Conservation (phyloP, 2,797 vertebrate species). For the Pelodytes ibericus region DNA sequence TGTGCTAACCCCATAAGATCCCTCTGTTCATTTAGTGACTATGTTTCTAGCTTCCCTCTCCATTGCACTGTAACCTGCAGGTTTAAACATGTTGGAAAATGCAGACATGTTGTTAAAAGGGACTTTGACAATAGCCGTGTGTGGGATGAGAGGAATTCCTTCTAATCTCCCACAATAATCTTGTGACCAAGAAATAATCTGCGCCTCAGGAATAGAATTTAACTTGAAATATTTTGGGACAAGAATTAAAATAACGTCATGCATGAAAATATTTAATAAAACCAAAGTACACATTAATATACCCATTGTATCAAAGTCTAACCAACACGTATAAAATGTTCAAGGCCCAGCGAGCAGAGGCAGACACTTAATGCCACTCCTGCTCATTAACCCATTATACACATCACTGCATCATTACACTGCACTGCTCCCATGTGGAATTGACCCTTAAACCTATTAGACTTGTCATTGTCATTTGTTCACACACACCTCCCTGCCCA, state of each 20-base stretch:
- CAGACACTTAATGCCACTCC: not conserved
- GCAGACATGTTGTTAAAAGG: slow-evolving; percentile 28
- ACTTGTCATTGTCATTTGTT: slow-evolving; percentile 17
- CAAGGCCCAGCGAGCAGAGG: not conserved
- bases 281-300: not conserved
- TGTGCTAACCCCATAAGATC: too few relatives aligned
- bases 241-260: not conserved
- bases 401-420: slow-evolving; percentile 11
- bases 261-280: not conserved
- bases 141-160: slow-evolving; percentile 22
- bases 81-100: slow-evolving; percentile 39
- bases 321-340: not conserved
- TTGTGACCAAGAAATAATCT: slow-evolving; percentile 4
- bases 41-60: not conserved
- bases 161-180: slow-evolving; percentile 34
- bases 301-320: not conserved
- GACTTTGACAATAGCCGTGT: slow-evolving; percentile 9
- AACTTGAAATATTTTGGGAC: not conserved
- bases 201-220: not conserved
- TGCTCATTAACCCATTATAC: slow-evolving; percentile 4
- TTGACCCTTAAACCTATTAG: slow-evolving; percentile 6
- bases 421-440: not conserved
- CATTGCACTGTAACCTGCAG: not conserved
- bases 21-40: too few relatives aligned
- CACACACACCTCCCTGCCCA: slow-evolving; percentile 5